A percentile compares a stretch with the other conserved stretches of the same genome.
phyloP scores from a whole-genome alignment of 2,113 vertebrate genomes.

The Catagonus wagneri region DNA sequence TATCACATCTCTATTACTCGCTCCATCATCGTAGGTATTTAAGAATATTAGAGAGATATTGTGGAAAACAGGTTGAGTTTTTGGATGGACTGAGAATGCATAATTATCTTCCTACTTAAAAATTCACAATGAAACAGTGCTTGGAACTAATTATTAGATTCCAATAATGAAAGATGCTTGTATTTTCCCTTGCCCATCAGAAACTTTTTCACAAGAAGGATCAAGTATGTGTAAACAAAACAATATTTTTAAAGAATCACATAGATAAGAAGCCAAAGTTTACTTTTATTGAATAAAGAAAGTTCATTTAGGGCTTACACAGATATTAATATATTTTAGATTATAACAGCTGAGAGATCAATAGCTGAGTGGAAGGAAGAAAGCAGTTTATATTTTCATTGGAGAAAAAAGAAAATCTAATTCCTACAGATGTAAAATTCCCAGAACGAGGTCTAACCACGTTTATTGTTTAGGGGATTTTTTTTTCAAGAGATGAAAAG shows the following conservation, averaged over 20 bases:
- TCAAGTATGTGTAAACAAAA: not conserved
- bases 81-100: not conserved
- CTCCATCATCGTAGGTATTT: not conserved
- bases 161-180: not conserved
- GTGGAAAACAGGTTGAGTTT: not conserved
- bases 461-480: constrained; percentile 7
- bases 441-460: constrained; percentile 57
- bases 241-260: constrained; percentile 60
- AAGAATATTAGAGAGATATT: not conserved
- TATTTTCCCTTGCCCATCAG: not conserved
- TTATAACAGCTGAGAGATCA: constrained; percentile 76
- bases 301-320: constrained; percentile 73
- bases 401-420: constrained; percentile 79
- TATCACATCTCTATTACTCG: not conserved
- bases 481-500: constrained; percentile 40
- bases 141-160: not conserved
- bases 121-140: not conserved
- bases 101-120: not conserved
- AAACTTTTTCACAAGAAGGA: not conserved
- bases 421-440: constrained; percentile 71
- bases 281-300: constrained; percentile 79
- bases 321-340: constrained; percentile 66
- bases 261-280: constrained; percentile 76
- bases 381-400: constrained; percentile 72
- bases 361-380: constrained; percentile 53